Evolutionary conservation across 2,113 vertebrate genomes (phyloP).

Genomic region (Ibidorhyncha struthersii): DNA sequence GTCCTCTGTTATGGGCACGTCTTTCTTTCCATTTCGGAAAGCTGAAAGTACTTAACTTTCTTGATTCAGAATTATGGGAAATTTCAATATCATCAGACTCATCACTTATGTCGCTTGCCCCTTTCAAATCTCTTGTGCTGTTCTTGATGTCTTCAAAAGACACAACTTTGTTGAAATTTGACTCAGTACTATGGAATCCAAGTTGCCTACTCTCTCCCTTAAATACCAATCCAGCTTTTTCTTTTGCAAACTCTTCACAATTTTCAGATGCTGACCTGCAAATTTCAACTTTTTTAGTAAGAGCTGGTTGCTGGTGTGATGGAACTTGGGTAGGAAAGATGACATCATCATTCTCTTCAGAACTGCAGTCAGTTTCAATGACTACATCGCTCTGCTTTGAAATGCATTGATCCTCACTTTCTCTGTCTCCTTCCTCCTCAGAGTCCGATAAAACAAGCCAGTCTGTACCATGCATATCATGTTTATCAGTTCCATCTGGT

Average conservation of each 20-base stretch:
- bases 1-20: neutral
- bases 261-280: neutral
- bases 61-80: neutral
- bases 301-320: neutral
- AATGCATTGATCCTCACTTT: neutral
- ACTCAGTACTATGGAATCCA: neutral
- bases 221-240: neutral
- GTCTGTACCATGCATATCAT: neutral
- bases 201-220: neutral
- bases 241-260: constrained; percentile 32
- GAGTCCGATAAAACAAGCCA: constrained; percentile 57
- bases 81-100: constrained; percentile 88
- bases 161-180: neutral
- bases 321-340: constrained; percentile 58
- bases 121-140: constrained; percentile 11
- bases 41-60: neutral
- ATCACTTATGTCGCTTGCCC: constrained; percentile 74
- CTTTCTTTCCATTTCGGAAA: neutral
- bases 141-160: neutral
- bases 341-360: constrained; percentile 58
- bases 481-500: neutral
- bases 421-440: constrained; percentile 33
- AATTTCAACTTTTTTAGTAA: neutral
- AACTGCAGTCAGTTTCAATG: constrained; percentile 59
- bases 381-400: neutral